Base-by-base conservation (phyloP, 2,113 vertebrate genomes). In the Sakesphorus luctuosus region DNA sequence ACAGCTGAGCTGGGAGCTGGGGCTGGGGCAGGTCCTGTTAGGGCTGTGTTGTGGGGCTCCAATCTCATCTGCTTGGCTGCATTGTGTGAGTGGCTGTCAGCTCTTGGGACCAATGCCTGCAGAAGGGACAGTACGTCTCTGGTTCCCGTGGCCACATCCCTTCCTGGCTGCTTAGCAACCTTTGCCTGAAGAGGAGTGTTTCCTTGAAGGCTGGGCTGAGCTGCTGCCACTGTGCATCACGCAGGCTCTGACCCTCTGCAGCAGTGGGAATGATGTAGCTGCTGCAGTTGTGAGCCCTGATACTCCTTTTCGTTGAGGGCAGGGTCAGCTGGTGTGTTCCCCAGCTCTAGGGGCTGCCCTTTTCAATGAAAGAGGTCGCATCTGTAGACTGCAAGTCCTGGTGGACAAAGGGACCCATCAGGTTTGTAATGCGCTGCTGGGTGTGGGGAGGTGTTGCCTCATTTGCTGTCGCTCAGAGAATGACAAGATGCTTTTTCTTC, bases 101-200 rank as follows among this genome's bases (percentile, higher is more conserved):
- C 84, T 82, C 80, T 68, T 3, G 6, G 74, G 56, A 71, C 94
- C 49, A 44, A 75, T 97, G 93, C 97, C 75, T 31, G n/a, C 80
- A 97, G 96, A 94, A 94, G 84, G 74, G 89, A 95, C 94, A 96
- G 96, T 82, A 89, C 88, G 95, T 87, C 90, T 96, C 85, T 29
- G 18, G 72, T 75, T 62, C 94, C 82, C 2, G 92, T 93, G 94
- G 97, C 93, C 96, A 81, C 80, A 93, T 96, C 93, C 96, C 81
- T 88, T 96, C 91, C 95, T 90, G 91, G 97, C 98, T 98, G 98
- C 98, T 97, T 98, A 98, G 98, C 97, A 98, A 98, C 98, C 94
- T 97, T 94, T 94, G 94, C 92, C 93, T 7, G 24, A 87, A 84
- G 93, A 94, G 82, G 71, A 73, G 94, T 88, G 85, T 94, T 98